These are phyloP conservation scores for Ditula angustiorana DNA, from an alignment of 2,888 invertebrate species.

Conservation along the genomic window DNA sequence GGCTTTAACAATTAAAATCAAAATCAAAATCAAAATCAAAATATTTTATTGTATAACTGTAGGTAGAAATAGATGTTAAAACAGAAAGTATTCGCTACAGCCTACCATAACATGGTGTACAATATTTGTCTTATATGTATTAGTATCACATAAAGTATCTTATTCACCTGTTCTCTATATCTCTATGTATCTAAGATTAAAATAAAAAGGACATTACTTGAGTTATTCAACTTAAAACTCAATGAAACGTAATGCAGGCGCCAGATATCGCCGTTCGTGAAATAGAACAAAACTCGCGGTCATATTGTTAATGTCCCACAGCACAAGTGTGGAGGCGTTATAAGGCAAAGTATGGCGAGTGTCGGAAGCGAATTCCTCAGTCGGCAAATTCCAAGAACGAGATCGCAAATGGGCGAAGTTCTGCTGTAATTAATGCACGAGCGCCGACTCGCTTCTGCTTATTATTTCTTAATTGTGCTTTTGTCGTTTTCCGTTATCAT, in stretches of 20 bases:
- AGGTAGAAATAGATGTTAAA: too few species aligned
- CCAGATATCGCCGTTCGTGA: not conserved
- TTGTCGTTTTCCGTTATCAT: conserved; percentile 18
- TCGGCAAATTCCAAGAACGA: conserved; percentile 17
- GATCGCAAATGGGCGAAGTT: conserved; percentile 23
- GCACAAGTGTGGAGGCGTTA: not conserved
- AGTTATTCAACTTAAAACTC: too few species aligned
- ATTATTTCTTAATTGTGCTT: conserved; percentile 25
- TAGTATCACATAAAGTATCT: too few species aligned
- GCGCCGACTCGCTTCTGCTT: conserved; percentile 14
- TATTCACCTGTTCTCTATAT: too few species aligned
- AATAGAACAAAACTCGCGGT: not conserved
- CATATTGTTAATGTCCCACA: not conserved
- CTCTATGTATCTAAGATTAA: too few species aligned
- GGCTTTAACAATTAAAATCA: too few species aligned
- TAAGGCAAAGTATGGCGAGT: conserved; percentile 9
- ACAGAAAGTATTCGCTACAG: too few species aligned
- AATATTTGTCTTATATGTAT: too few species aligned
- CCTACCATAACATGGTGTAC: too few species aligned
- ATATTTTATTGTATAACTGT: too few species aligned
- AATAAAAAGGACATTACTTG: too few species aligned
- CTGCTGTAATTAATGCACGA: conserved; percentile 8
- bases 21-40: too few species aligned
- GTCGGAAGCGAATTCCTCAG: conserved; percentile 17
- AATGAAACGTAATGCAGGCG: not conserved